Percentiles rank a stretch among this genome's conserved stretches.
phyloP scores from a whole-genome alignment of 2,113 vertebrate genomes.

The Myxocyprinus asiaticus region DNA sequence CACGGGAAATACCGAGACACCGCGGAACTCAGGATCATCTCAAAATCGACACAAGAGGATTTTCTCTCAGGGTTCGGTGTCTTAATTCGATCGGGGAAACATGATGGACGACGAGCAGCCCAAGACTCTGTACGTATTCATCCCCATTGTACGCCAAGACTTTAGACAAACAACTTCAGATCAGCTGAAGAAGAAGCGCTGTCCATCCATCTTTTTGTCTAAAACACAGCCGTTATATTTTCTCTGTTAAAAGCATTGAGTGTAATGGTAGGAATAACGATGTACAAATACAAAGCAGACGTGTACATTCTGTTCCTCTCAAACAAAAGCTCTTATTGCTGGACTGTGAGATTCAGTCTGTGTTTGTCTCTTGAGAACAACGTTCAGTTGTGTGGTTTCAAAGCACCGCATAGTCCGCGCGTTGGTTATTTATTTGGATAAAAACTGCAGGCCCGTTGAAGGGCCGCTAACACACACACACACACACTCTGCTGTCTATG shows the following conservation, averaged over 20 bases:
- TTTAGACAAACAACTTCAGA: neutral
- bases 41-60: constrained; percentile 68
- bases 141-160: neutral
- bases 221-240: too few species aligned
- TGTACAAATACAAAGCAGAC: constrained; percentile 37
- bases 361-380: neutral
- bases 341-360: too few species aligned
- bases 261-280: too few species aligned
- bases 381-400: neutral
- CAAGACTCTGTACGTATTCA: constrained; percentile 54
- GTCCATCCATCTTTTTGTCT: neutral
- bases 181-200: too few species aligned
- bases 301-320: constrained; percentile 42
- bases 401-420: neutral
- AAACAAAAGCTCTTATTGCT: constrained; percentile 33
- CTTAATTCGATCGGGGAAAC: constrained; percentile 64
- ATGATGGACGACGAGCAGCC: constrained; percentile 58
- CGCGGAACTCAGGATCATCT: constrained; percentile 40
- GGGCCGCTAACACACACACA: neutral
- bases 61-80: constrained; percentile 67
- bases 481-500: constrained; percentile 1
- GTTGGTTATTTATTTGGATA: neutral
- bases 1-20: constrained; percentile 13
- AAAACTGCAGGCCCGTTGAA: neutral
- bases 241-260: too few species aligned